Base-by-base conservation (phyloP, 2,888 invertebrate species). In the Ypsolopha sequella region DNA sequence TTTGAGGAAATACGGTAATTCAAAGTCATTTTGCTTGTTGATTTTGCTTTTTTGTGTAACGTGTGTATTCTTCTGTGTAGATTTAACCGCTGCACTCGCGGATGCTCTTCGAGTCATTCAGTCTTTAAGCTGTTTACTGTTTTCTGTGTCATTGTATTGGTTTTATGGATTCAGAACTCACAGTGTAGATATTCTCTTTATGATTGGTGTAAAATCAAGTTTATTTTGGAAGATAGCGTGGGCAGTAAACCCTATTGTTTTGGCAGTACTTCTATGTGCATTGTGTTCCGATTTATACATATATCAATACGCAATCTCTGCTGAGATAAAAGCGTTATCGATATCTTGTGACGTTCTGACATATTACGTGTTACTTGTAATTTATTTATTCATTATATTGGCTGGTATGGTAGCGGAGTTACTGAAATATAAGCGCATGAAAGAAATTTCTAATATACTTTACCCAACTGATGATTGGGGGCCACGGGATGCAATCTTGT, bases 161-260 rank as follows among this genome's bases (percentile, higher is more conserved):
- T 58, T 78, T 51, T 85, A 85, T 56, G 81, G 81, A 4, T 71
- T 69, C 35, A 64, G 68, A 38, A 76, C 73, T 34, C 84, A 84
- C 50, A 78, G 68, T 38, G 64, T 78, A 11, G 85, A 85, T 54
- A 84, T 85, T 41, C 74, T 73, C 55, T 85, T 84, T 52, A 85
- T 85, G 85, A 78, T 84, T 57, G 85, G 85, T 4, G 69, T 85
- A 10, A 85, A 81, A 60, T 66, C 80, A 0, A 80, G 73, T 52
- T 71, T 70, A 46, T 78, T 73, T 63, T 80, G 75, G 76, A 80
- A 78, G 66, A 54, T 74, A 48, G 53, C 67, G 0, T 82, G 82
- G 81, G 7, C 73, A 7, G 41, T 75, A 2, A 81, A 69, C 60
- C 85, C 85, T 0, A n/a, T 82, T 0, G 51, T 76, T 9, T 55